Percentiles rank a stretch among this genome's conserved stretches.
These are phyloP conservation scores for Meiosimyza decipiens DNA, from an alignment of 2,888 invertebrate genomes.

Conservation along the genomic window DNA sequence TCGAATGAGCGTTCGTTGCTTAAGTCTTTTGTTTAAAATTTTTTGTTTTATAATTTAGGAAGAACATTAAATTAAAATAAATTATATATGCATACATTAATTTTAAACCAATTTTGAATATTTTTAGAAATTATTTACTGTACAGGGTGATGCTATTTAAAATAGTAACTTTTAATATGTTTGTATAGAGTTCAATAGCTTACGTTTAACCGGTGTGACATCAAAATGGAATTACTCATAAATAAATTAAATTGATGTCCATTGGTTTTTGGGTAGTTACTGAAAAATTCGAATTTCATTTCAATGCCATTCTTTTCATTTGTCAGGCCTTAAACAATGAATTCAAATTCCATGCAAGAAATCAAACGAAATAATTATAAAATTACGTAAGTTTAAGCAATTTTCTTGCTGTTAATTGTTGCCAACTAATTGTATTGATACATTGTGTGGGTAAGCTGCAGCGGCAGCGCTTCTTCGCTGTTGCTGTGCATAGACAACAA, in stretches of 20 bases:
- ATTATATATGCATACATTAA: neutral
- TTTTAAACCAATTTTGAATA: neutral
- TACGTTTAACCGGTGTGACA: no score
- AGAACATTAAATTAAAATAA: neutral
- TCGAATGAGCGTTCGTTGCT: slow-evolving; percentile 2
- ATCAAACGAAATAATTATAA: slow-evolving; percentile 19
- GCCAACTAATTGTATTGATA: neutral
- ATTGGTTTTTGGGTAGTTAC: no score
- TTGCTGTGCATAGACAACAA: no score
- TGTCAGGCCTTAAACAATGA: neutral
- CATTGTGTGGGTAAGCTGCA: neutral
- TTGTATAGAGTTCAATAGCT: no score
- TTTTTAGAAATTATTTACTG: neutral
- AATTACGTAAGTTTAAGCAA: slow-evolving; percentile 10
- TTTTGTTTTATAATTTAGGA: no score
- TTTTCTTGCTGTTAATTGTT: no score
- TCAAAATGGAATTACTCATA: no score
- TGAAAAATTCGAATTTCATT: neutral
- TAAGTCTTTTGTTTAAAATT: neutral
- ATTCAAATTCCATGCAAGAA: slow-evolving; percentile 22
- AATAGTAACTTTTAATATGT: no score
- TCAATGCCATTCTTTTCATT: slow-evolving; percentile 3
- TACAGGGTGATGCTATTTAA: no score
- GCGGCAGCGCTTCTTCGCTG: no score
- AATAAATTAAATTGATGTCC: no score